Evolutionary conservation across 2,797 vertebrate genomes (phyloP).

Genomic region (Hippopotamyrus pictus): DNA sequence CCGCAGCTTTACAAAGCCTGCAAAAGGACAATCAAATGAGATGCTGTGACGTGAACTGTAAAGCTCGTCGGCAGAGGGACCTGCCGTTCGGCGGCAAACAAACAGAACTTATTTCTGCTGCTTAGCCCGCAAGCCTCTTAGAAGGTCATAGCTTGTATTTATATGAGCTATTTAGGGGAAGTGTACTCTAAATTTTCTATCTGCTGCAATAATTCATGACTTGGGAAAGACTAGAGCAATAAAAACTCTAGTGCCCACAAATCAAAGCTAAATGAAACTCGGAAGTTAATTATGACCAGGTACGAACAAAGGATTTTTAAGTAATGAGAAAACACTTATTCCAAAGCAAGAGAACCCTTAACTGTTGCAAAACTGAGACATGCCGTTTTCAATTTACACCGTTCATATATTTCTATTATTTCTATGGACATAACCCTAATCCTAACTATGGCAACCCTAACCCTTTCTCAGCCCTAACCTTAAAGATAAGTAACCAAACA

Average conservation of each 20-base stretch:
- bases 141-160: background rate
- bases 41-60: background rate
- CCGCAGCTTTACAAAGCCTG: background rate
- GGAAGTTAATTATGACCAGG: background rate
- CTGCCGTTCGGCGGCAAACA: background rate
- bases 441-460: background rate
- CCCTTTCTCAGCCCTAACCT: background rate
- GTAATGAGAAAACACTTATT: background rate
- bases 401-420: background rate
- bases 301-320: background rate
- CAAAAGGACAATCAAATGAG: background rate
- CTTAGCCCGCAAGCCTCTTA: constrained; percentile 3
- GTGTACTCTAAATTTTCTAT: background rate
- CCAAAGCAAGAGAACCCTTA: background rate
- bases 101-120: constrained; percentile 6
- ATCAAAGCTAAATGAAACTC: background rate
- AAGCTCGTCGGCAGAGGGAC: background rate
- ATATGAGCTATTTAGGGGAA: background rate
- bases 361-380: background rate
- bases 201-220: background rate
- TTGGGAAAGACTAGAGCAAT: background rate
- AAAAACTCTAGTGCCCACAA: background rate
- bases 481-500: background rate
- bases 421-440: background rate
- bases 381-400: background rate